phyloP scores from a whole-genome alignment of 2,797 vertebrate genomes.

The Melanotaenia parkinsoni region DNA sequence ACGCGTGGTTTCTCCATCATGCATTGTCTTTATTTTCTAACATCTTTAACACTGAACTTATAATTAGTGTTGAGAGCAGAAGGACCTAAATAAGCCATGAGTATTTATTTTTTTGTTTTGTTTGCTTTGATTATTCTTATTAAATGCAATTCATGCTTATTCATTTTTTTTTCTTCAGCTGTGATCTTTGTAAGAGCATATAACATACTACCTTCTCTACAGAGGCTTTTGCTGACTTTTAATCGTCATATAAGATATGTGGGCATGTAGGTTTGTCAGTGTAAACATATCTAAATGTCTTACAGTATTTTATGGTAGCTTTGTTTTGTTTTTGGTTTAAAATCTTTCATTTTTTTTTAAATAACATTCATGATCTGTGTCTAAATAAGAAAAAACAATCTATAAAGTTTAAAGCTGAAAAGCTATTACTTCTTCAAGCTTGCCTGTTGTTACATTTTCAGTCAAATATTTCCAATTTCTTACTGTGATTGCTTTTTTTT shows the following conservation, averaged over 20 bases:
- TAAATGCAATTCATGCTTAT: conserved; percentile 23
- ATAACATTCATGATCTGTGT: not conserved
- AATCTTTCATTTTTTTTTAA: not conserved
- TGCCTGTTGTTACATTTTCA: not conserved
- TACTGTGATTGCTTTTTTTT: not conserved
- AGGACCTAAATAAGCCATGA: not conserved
- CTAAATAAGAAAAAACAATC: not conserved
- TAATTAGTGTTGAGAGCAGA: not conserved
- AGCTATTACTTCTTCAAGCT: not conserved
- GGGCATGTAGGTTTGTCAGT: not conserved
- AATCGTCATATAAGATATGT: conserved; percentile 13
- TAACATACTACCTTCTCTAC: not conserved
- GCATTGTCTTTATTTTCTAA: conserved; percentile 1
- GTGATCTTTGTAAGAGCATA: conserved; percentile 4
- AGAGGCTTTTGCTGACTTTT: conserved; percentile 24
- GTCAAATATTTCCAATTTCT: not conserved
- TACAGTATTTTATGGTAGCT: not conserved
- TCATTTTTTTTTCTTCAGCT: conserved; percentile 5
- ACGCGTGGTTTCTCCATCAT: not conserved
- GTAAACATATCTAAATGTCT: not conserved
- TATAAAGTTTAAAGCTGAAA: not conserved
- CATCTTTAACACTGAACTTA: not conserved
- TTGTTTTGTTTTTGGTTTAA: not conserved
- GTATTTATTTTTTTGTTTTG: not conserved
- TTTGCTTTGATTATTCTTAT: conserved; percentile 17